Conservation (phyloP, 2,888 invertebrate species). For the Phragmatobia fuliginosa region DNA sequence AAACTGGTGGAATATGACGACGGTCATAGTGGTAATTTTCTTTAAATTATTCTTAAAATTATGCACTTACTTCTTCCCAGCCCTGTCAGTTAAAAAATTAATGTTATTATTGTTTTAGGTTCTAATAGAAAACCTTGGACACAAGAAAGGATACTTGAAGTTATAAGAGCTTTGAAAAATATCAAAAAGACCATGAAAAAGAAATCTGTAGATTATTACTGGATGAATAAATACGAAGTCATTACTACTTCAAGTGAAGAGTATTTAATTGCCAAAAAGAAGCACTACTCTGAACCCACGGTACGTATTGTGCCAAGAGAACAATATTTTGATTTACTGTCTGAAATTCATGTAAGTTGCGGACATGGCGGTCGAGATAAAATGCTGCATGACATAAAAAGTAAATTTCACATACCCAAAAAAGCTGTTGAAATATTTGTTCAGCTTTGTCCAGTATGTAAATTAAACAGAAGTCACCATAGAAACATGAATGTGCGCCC, state of each 20-base stretch:
- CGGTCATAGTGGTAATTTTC: constrained; percentile 13
- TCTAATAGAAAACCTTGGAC: constrained; percentile 24
- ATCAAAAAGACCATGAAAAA: constrained; percentile 11
- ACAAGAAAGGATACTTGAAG: constrained; percentile 15
- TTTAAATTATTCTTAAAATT: not conserved
- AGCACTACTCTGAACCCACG: not conserved
- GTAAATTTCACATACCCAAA: constrained; percentile 29
- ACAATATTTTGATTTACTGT: constrained; percentile 19
- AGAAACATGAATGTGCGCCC: not conserved
- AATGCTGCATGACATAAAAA: constrained; percentile 13
- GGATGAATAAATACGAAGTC: constrained; percentile 25
- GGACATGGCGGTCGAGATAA: constrained; percentile 28
- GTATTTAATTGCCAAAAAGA: constrained; percentile 20
- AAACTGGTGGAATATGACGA: constrained; percentile 14
- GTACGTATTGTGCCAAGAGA: constrained; percentile 23
- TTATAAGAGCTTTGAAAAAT: constrained; percentile 19
- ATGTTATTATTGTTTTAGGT: constrained; percentile 8
- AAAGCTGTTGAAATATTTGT: constrained; percentile 28
- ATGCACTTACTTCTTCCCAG: not conserved
- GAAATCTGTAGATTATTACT: constrained; percentile 22
- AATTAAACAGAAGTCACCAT: not conserved
- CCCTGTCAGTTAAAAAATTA: not conserved
- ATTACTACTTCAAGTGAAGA: constrained; percentile 18
- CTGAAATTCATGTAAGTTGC: constrained; percentile 12
- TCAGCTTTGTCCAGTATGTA: constrained; percentile 11